These are phyloP conservation scores for Gorsachius magnificus DNA, from an alignment of 2,797 vertebrate species.

Conservation along the genomic window DNA sequence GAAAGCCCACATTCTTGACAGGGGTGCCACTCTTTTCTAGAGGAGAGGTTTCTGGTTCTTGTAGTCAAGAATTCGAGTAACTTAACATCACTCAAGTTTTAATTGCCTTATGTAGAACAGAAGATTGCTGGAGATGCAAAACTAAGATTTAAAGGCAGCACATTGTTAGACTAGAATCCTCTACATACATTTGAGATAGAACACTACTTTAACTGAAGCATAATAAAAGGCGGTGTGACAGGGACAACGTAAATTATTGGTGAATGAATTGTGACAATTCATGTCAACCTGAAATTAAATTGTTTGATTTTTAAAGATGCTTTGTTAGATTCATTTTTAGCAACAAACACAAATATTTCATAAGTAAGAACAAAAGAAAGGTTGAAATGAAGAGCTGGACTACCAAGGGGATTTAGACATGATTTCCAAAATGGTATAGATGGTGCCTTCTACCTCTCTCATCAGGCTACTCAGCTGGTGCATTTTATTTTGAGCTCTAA, in stretches of 20 bases:
- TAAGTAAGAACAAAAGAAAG: background rate
- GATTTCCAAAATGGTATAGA: background rate
- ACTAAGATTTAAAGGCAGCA: background rate
- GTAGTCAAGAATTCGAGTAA: background rate
- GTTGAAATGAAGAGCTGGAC: background rate
- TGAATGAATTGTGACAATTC: background rate
- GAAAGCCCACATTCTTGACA: background rate
- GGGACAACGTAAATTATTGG: background rate
- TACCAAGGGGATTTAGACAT: background rate
- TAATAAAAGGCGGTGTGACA: rapidly evolving
- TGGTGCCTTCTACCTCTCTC: background rate
- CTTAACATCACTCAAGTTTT: background rate
- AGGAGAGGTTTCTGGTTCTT: background rate
- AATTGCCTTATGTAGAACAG: background rate
- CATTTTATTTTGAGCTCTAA: background rate
- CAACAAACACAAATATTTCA: background rate
- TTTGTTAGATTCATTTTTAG: background rate
- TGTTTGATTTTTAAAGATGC: background rate
- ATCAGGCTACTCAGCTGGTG: background rate
- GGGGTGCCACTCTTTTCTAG: background rate
- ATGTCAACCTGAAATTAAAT: background rate
- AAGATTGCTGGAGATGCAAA: background rate
- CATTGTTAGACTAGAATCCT: background rate
- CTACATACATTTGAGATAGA: background rate
- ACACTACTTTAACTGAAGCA: background rate